phyloP scores from a whole-genome alignment of 2,888 invertebrate species.

The Noctua pronuba region DNA sequence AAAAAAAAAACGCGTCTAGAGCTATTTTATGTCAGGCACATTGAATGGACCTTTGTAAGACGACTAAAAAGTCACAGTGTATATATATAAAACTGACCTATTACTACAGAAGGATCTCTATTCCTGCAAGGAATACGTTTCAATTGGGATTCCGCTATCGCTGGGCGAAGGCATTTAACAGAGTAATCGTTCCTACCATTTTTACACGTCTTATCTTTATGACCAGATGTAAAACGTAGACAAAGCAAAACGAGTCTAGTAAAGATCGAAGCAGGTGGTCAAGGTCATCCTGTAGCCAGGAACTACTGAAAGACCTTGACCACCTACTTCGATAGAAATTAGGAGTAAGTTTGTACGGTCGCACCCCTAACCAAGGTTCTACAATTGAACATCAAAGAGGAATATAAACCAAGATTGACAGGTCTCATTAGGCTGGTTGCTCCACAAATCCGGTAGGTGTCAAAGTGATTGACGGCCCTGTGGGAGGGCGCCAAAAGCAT shows the following conservation, averaged over 20 bases:
- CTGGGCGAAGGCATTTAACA: not conserved
- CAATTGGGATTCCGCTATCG: not conserved
- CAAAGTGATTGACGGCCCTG: conserved; percentile 72
- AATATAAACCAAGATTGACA: not conserved
- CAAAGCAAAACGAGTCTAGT: not conserved
- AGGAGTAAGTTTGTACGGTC: too few species aligned
- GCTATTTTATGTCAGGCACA: too few species aligned
- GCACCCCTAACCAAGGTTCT: not conserved
- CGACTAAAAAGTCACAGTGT: too few species aligned
- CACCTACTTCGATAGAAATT: too few species aligned
- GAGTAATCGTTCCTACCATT: not conserved
- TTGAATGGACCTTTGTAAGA: too few species aligned
- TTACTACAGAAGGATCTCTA: not conserved
- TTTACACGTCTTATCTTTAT: too few species aligned
- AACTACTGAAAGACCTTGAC: too few species aligned
- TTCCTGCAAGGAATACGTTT: not conserved
- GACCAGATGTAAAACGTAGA: not conserved
- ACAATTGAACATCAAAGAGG: not conserved
- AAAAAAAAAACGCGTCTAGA: too few species aligned
- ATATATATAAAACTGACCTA: not conserved
- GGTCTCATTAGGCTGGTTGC: conserved; percentile 24
- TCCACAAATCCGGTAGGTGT: conserved; percentile 67
- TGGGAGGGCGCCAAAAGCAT: conserved; percentile 73
- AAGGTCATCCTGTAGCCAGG: not conserved
- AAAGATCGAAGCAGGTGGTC: not conserved